Base-by-base conservation (phyloP, 2,888 invertebrate genomes). In the Drosophila pullipes region DNA sequence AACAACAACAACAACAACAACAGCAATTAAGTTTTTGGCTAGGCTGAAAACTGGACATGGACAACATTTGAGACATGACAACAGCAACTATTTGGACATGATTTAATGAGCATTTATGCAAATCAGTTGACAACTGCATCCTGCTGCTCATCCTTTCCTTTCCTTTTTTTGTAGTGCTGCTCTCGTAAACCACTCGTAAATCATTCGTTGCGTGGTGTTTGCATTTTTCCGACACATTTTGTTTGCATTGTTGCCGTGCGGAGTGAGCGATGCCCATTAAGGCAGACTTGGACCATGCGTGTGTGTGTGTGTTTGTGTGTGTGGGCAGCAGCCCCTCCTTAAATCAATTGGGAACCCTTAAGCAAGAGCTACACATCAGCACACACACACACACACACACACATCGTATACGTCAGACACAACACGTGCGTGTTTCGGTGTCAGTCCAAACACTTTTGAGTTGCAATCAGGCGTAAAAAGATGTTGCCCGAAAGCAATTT, bases 391-490 rank as follows among this genome's bases (percentile, higher is more conserved):
- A 39, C 37, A 37, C 61, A 33, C 58, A 47, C 52, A 70, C 64
- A 53, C 47, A 57, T 37, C 33, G 47, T 25, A 22, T 31, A 33
- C 61, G 30, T 61, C 47, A 50, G 58, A 69, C 18, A 37, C 68
- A 58, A 63, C 60, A n/a, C 33, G 50, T 72, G 49, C 59, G 63
- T 57, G 58, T 39, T 76, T 25, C 33, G 39, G 74, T 49, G 73
- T 70, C 86, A 59, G 66, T 65, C 63, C 50, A 77, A 66, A 80
- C 76, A 78, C 81, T 80, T 81, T 89, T 87, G 53, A 74, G 76
- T 62, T 87, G 72, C 85, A 85, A 85, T 85, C 85, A 85, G 90
- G 83, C 90, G 88, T 85, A 85, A 90, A 85, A 85, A 90, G 85
- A 90, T 88, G 78, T 78, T 78, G 88, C 70, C 88, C 80, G 54